Evolutionary conservation across 2,113 vertebrate species (phyloP).

Genomic region (Phyllostomus hastatus): DNA sequence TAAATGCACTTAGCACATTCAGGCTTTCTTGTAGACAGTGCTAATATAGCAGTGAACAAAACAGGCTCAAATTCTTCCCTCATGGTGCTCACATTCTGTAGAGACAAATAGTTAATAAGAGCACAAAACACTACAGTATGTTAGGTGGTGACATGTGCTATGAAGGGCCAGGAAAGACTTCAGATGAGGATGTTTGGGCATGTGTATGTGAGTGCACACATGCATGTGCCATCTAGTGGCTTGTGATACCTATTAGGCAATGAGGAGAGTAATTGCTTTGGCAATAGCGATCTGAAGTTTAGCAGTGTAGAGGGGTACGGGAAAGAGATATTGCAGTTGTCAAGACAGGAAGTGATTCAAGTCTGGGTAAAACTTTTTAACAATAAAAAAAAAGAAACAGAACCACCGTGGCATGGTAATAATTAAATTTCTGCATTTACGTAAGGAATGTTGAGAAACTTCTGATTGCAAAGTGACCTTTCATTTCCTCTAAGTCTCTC

Average conservation of each 20-base stretch:
- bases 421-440: conserved; percentile 56
- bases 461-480: background rate
- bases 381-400: conserved; percentile 18
- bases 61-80: background rate
- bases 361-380: conserved; percentile 41
- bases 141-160: background rate
- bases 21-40: background rate
- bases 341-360: conserved; percentile 72
- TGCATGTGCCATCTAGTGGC: background rate
- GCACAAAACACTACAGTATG: background rate
- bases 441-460: conserved; percentile 57
- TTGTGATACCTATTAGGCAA: background rate
- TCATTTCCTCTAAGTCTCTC: background rate
- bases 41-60: background rate
- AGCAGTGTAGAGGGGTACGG: background rate
- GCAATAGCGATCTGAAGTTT: background rate
- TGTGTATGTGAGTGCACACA: rapidly evolving
- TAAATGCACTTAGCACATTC: background rate
- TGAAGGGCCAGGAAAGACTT: background rate
- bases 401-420: background rate
- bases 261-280: background rate
- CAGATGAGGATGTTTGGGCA: background rate
- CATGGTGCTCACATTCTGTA: background rate
- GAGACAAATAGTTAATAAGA: background rate
- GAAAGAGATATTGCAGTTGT: conserved; percentile 30